Percentiles rank a stretch among this genome's conserved stretches.
phyloP scores from a whole-genome alignment of 2,888 invertebrate species.

The Bellardia bayeri region DNA sequence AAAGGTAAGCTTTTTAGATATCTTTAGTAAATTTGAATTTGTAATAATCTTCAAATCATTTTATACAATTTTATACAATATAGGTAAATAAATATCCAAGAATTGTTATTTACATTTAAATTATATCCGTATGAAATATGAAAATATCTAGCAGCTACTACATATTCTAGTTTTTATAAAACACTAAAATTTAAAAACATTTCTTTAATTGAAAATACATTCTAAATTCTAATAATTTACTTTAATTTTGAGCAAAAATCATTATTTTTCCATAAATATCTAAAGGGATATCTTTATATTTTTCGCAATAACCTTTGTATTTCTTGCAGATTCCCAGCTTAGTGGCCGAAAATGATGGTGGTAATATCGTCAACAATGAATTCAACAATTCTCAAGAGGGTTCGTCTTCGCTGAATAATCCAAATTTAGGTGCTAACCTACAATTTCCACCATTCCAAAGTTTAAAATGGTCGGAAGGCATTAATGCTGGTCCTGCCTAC shows the following conservation, averaged over 20 bases:
- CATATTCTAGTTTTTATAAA: no score
- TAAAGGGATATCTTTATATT: not conserved
- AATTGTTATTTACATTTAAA: no score
- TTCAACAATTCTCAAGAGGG: constrained; percentile 52
- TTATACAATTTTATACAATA: no score
- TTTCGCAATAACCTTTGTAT: not conserved
- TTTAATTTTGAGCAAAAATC: no score
- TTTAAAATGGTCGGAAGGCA: constrained; percentile 81
- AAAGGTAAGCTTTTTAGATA: constrained; percentile 58
- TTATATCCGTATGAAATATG: no score
- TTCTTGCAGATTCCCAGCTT: constrained; percentile 30
- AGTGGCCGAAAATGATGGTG: constrained; percentile 36
- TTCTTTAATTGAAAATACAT: no score
- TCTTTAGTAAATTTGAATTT: not conserved
- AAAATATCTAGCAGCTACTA: no score
- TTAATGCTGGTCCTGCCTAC: constrained; percentile 76
- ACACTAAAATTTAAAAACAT: no score
- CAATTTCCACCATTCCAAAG: constrained; percentile 74
- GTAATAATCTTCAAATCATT: no score
- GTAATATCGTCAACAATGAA: constrained; percentile 8
- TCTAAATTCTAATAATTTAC: no score
- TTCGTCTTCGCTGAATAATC: constrained; percentile 21
- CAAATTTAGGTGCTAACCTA: constrained; percentile 67
- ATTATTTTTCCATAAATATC: not conserved
- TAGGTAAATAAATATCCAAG: no score